These are phyloP conservation scores for Bombus difficillimus DNA, from an alignment of 1,140 invertebrate genomes.

Conservation along the genomic window DNA sequence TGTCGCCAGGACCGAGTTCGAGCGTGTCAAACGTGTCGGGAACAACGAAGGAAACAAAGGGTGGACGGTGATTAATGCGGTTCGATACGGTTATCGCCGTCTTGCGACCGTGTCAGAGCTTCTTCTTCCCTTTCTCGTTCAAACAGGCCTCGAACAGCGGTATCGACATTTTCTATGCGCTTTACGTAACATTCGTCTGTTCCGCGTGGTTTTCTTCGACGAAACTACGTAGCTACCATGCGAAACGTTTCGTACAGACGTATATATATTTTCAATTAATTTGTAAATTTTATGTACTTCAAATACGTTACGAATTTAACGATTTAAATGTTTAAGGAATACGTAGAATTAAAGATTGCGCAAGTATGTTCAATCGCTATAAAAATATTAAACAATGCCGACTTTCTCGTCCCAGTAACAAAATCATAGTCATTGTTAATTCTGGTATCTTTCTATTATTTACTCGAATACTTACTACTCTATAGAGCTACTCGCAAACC, in stretches of 20 bases:
- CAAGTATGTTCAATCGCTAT: too few relatives aligned
- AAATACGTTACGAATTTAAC: too few relatives aligned
- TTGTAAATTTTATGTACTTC: too few relatives aligned
- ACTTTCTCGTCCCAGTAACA: too few relatives aligned
- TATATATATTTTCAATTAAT: not conserved
- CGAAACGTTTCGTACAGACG: fast-evolving
- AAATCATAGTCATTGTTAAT: too few relatives aligned
- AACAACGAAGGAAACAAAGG: conserved; percentile 5
- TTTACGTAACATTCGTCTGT: conserved; percentile 5
- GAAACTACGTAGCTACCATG: not conserved
- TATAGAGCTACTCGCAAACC: too few relatives aligned
- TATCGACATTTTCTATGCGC: not conserved
- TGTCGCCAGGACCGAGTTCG: conserved; percentile 13
- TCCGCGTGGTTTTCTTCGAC: not conserved
- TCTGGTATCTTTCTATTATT: too few relatives aligned
- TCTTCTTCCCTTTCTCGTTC: conserved; percentile 2
- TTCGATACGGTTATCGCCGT: conserved; percentile 42
- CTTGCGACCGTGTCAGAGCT: not conserved
- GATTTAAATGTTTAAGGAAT: too few relatives aligned
- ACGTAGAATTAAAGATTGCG: too few relatives aligned
- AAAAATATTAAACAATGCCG: too few relatives aligned
- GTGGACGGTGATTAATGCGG: conserved; percentile 42
- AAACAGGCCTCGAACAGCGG: not conserved
- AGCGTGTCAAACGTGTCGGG: conserved; percentile 21
- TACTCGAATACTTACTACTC: too few relatives aligned